Evolutionary conservation across 2,113 vertebrate genomes (phyloP).

Genomic region (Dicrurus megarhynchus): DNA sequence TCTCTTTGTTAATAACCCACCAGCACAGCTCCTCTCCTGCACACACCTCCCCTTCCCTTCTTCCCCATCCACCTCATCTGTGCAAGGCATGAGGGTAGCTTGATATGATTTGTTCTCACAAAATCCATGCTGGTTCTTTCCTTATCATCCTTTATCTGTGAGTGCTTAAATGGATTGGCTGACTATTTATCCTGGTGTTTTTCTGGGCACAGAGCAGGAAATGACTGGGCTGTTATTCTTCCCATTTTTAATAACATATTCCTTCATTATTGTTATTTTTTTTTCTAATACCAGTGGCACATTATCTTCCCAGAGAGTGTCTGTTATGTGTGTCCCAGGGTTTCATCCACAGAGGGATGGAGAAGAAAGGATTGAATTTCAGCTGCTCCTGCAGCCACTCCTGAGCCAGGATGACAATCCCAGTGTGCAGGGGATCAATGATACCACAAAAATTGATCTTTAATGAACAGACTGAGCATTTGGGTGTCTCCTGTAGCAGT

Average conservation of each 20-base stretch:
- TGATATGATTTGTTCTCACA: background rate
- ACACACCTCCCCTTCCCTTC: background rate
- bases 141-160: background rate
- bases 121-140: background rate
- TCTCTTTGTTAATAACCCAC: background rate
- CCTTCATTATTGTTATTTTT: background rate
- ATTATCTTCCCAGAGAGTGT: background rate
- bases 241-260: background rate
- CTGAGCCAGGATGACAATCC: background rate
- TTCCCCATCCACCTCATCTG: background rate
- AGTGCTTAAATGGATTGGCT: background rate
- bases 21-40: background rate
- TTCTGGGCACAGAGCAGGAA: background rate
- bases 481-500: background rate
- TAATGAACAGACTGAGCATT: background rate
- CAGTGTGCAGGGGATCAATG: background rate
- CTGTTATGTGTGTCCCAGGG: background rate
- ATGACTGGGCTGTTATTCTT: background rate
- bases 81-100: background rate
- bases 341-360: background rate
- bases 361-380: background rate
- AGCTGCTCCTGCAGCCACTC: background rate
- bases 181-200: background rate
- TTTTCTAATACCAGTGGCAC: background rate
- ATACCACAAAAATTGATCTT: slow-evolving; percentile 6